Conservation (phyloP, 1,140 invertebrate genomes). For the Brachystomella parvula region DNA sequence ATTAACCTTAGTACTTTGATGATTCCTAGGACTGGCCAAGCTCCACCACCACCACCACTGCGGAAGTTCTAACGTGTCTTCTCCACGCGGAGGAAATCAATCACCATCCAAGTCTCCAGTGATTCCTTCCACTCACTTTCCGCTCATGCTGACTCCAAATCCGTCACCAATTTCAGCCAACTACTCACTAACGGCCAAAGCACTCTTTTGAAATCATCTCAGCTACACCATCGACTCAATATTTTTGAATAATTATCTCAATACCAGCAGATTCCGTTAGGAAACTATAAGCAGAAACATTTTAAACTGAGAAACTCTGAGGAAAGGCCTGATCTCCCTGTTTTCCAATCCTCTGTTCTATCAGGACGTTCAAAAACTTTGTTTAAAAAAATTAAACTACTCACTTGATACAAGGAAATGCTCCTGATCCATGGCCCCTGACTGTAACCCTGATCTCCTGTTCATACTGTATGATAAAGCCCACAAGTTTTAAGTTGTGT, state of each 20-base stretch:
- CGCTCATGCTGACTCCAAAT: slow-evolving; percentile 39
- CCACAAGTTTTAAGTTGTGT: no score
- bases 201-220: slow-evolving; percentile 36
- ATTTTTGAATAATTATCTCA: slow-evolving; percentile 5
- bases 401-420: no score
- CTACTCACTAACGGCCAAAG: slow-evolving; percentile 37
- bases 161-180: slow-evolving; percentile 36
- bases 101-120: slow-evolving; percentile 38
- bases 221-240: neutral
- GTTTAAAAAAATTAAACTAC: no score
- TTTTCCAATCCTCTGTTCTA: no score
- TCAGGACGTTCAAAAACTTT: no score
- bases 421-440: no score
- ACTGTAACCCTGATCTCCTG: no score
- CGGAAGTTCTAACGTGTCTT: slow-evolving; percentile 28
- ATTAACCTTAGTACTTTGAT: slow-evolving; percentile 1
- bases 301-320: no score
- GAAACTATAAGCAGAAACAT: no score
- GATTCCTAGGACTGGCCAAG: slow-evolving; percentile 27
- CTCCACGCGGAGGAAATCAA: slow-evolving; percentile 35
- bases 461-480: no score
- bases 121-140: slow-evolving; percentile 36
- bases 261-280: no score
- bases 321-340: no score
- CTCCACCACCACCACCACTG: slow-evolving; percentile 34